Base-by-base conservation (phyloP, 2,113 vertebrate species). In the Albula glossodonta region DNA sequence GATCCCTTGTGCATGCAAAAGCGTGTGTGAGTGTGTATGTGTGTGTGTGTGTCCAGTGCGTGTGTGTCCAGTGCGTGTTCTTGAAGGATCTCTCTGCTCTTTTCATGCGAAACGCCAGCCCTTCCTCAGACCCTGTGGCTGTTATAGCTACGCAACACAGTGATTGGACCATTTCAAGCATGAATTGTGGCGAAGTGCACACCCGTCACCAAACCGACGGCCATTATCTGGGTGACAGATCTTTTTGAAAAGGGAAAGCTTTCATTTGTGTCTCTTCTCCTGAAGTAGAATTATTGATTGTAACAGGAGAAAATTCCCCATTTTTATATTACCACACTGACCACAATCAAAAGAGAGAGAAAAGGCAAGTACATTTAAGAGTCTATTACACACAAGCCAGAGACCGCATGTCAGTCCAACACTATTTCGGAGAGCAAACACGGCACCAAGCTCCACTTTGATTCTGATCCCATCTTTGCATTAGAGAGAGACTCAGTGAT, bases 371-470 rank as follows among this genome's bases (percentile, higher is more conserved):
- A 81, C 88, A 90, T 89, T 90, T 90, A 91, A 87, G 91, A 91
- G 89, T 91, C 89, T 91, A 91, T 90, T 91, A 86, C 90, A 41
- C 90, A 89, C 89, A 89, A 90, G 89, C 90, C 88, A 90, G 86
- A 87, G 89, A 90, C 86, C 90, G 80, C 86, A 82, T 85, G 86
- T 89, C 91, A 89, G 89, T 90, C 90, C 91, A 92, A 93, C 92
- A 92, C 92, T 90, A 93, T 94, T 92, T 93, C 89, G 91, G 89
- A 89, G 87, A 88, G 93, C 93, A 92, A 95, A 93, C 93, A 91
- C 90, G 87, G 84, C 87, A 66, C 89, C 91, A 85, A 85, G 87
- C 87, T 90, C 90, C 90, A 91, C 92, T 93, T 90, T 41, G 31
- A 41, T 41, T 41, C 31, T 93, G 90, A 94, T 94, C 90, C 83